Percentiles rank a stretch among this genome's conserved stretches.
Evolutionary conservation across 2,888 invertebrate genomes (phyloP).

Genomic region (Rhagonycha fulva): DNA sequence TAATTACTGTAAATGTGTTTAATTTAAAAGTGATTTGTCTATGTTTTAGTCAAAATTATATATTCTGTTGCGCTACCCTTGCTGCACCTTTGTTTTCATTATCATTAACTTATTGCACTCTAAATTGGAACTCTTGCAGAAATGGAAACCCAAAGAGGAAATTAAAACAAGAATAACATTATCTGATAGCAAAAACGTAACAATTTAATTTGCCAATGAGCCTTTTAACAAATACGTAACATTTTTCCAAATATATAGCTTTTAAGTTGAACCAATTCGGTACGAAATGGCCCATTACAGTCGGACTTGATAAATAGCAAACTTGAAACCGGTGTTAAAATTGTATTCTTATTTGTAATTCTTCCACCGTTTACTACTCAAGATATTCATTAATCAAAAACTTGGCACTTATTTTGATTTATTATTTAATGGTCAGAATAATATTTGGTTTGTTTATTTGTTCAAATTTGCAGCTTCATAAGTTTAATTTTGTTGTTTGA

Average conservation of each 20-base stretch:
- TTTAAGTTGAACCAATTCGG: constrained; percentile 26
- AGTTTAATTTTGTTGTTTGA: neutral
- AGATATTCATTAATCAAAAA: constrained; percentile 26
- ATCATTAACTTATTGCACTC: constrained; percentile 26
- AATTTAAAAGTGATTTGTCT: neutral
- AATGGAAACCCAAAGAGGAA: constrained; percentile 21
- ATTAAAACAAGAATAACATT: constrained; percentile 33
- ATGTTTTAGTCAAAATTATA: neutral
- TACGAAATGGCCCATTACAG: constrained; percentile 30
- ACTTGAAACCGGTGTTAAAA: constrained; percentile 13
- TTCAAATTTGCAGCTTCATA: neutral
- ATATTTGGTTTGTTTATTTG: neutral
- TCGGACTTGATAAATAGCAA: constrained; percentile 29
- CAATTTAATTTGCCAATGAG: constrained; percentile 29
- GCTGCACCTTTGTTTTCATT: constrained; percentile 26
- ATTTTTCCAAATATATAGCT: constrained; percentile 23
- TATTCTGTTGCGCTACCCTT: neutral
- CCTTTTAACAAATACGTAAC: constrained; percentile 27
- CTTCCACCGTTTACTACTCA: constrained; percentile 7
- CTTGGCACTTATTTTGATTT: constrained; percentile 19
- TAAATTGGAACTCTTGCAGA: constrained; percentile 18
- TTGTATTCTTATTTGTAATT: constrained; percentile 29
- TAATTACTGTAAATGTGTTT: neutral
- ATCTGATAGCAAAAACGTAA: constrained; percentile 32
- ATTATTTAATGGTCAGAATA: constrained; percentile 5